Evolutionary conservation across 30 jellyfish, hydroid and myxozoan species (phyloP), one percentile per base, ranked within the genome.

Genomic region (Hydractinia symbiolongicarpus): DNA sequence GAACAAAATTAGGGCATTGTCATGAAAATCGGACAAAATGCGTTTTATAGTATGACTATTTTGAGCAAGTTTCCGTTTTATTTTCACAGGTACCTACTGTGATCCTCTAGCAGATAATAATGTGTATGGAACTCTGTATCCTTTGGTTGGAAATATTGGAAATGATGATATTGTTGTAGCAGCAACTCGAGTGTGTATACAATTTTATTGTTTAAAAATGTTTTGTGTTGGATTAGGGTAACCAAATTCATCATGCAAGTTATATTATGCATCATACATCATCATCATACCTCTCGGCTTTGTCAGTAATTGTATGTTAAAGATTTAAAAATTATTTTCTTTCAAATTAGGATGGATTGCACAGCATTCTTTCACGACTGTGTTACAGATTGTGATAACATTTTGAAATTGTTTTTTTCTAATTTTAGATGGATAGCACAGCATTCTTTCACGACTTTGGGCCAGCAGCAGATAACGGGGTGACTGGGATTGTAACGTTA

Each of bases 101-200:
- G 98, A 93, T 74, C 98, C 98, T 7, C 96, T 93, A 56, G 98
- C 95, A 19, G 98, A 87, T 81, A 81, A 95, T 91, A 93, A 93
- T 83, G 90, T 93, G 30, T 84, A 91, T 91, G 95, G 96, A 8
- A 83, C 95, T 9, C 85, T 93, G 56, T 81, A 75, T 51, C 98
- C 98, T 8, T 6, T 93, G 79, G 77, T 88, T 13, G 79, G 61
- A 44, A 86, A 87, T 14, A 77, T 87, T 51, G 76, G 82, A n/a
- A 83, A 83, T 10, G 91, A 87, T 53, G 96, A 93, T 60, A 87
- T 84, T 50, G 77, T 93, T 68, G 58, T 93, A 67, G 87, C 94
- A 11, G 51, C 98, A 5, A 79, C 95, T 30, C 82, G 82, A 86
- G 98, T 93, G 61, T 53, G 84, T 64, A n/a, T 30, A 30, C 44